Percentiles rank a stretch among this genome's conserved stretches.
Evolutionary conservation across 1,140 invertebrate genomes (phyloP).

Genomic region (Drosophila busckii): DNA sequence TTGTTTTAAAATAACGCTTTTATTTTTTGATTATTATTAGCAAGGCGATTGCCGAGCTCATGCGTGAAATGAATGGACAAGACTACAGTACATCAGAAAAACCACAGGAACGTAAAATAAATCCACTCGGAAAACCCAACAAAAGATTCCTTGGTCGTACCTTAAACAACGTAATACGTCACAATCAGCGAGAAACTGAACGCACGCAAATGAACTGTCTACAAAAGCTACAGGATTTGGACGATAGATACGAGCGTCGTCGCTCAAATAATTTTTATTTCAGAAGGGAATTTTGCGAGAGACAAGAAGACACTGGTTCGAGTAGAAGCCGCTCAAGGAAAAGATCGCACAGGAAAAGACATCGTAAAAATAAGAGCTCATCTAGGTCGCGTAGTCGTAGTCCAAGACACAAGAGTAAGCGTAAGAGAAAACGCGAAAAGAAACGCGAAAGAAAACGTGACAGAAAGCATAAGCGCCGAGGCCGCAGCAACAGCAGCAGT

Average conservation of each 20-base stretch:
- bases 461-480: no score
- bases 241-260: constrained; percentile 31
- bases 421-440: constrained; percentile 25
- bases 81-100: not conserved
- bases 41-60: constrained; percentile 48
- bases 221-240: constrained; percentile 41
- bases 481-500: constrained; percentile 5
- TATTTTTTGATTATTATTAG: constrained; percentile 4
- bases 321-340: constrained; percentile 18
- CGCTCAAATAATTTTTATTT: constrained; percentile 31
- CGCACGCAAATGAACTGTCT: constrained; percentile 25
- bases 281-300: not conserved
- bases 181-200: constrained; percentile 44
- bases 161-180: constrained; percentile 32
- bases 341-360: not conserved
- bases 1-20: not conserved
- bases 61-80: constrained; percentile 32
- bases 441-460: constrained; percentile 12
- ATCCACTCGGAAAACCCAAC: constrained; percentile 63
- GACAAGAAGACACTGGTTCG: no score
- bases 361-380: constrained; percentile 3
- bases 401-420: constrained; percentile 4
- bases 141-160: constrained; percentile 60
- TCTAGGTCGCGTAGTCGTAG: constrained; percentile 22
- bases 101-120: constrained; percentile 60